Base-by-base conservation (phyloP, 2,113 vertebrate genomes). In the Barnardius zonarius region DNA sequence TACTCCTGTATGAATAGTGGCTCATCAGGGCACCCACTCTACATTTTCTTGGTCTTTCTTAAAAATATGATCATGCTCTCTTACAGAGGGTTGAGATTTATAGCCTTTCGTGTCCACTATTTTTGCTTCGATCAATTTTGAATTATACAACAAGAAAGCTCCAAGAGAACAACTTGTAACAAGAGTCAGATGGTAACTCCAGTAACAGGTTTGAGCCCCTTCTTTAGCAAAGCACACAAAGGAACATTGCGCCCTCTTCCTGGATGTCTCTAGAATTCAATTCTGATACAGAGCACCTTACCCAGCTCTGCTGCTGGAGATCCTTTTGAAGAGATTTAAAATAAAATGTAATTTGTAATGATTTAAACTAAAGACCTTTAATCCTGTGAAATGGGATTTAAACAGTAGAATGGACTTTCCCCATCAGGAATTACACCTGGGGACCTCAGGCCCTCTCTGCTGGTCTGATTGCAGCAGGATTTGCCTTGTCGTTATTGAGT, bases 21-120 rank as follows among this genome's bases (percentile, higher is more conserved):
- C 43, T 49, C 81, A 44, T 23, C 66, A 57, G 41, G 43, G 75
- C 37, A 64, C 39, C 9, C 12, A 9, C 28, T 11, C 48, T 55
- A 27, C 8, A 3, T 52, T 77, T 48, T 33, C 67, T 37, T 49
- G 33, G 14, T 48, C 1, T 61, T 82, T 41, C 83, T 77, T 49
- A 52, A 74, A 90, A 90, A 73, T 49, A 80, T 1, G 13, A 7
- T 75, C 46, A 49, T 69, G 59, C 57, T 84, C 59, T 77, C n/a
- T 49, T 70, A 49, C 39, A 77, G 30, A 86, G 33, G 18, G 33
- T 22, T 74, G 22, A 93, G 86, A 95, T 97, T 95, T 86, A 90
- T 63, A 61, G 80, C 80, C 64, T 48, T 41, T 81, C 61, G 59
- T 74, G n/a, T 54, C 72, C 17, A 30, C 31, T 90, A 3, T 43